Evolutionary conservation across 2,797 vertebrate genomes (phyloP).

Genomic region (Neostethus bicornis): DNA sequence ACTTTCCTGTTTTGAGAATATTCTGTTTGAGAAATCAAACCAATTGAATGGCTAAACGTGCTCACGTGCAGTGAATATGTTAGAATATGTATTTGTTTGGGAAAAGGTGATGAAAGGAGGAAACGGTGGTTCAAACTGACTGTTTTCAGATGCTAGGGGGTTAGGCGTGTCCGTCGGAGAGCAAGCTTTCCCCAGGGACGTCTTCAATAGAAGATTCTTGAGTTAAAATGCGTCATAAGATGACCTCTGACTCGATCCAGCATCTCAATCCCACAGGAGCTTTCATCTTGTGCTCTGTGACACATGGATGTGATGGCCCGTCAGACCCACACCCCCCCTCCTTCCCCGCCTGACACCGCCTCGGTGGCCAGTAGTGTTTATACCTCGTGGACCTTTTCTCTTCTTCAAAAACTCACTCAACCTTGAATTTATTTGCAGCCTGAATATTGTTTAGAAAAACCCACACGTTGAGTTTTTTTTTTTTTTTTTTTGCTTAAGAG

Average conservation of each 20-base stretch:
- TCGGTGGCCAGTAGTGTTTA: conserved; percentile 38
- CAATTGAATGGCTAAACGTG: not conserved
- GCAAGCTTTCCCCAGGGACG: conserved; percentile 21
- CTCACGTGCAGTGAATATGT: not conserved
- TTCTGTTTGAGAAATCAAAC: too few relatives aligned
- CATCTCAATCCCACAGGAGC: conserved; percentile 42
- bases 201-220: conserved; percentile 19
- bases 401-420: conserved; percentile 34
- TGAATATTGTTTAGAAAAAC: conserved; percentile 29
- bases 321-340: conserved; percentile 26
- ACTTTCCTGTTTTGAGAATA: too few relatives aligned
- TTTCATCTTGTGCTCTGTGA: conserved; percentile 49
- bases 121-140: not conserved
- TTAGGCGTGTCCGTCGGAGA: conserved; percentile 48
- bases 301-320: conserved; percentile 63
- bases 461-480: too few relatives aligned
- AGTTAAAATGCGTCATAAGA: conserved; percentile 38
- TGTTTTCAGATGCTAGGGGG: conserved; percentile 18
- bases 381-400: conserved; percentile 11
- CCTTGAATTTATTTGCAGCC: conserved; percentile 54
- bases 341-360: conserved; percentile 29
- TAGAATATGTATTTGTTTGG: not conserved
- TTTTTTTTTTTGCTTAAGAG: conserved; percentile 26
- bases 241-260: conserved; percentile 54
- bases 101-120: not conserved